phyloP scores from a whole-genome alignment of 2,113 vertebrate genomes.

The Cyanoderma ruficeps region DNA sequence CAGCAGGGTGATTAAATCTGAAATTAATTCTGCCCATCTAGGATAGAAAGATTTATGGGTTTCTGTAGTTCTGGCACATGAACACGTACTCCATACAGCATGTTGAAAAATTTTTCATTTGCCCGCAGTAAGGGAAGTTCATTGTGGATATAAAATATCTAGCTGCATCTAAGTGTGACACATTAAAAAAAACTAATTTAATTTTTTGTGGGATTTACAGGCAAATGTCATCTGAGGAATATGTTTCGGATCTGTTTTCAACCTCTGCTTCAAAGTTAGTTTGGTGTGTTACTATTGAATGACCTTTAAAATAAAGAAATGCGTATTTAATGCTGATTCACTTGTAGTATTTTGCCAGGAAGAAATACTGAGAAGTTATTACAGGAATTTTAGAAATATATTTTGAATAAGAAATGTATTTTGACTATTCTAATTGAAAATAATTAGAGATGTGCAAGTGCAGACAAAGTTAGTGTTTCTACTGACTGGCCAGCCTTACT shows the following conservation, averaged over 20 bases:
- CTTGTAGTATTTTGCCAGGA: not conserved
- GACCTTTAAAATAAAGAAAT: constrained; percentile 32
- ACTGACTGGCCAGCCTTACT: not conserved
- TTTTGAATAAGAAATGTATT: not conserved
- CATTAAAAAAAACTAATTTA: not conserved
- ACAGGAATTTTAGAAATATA: not conserved
- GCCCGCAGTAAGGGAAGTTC: not conserved
- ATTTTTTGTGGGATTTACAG: constrained; percentile 3
- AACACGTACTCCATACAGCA: not conserved
- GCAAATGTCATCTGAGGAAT: not conserved
- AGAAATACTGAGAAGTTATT: not conserved
- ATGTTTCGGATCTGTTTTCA: not conserved
- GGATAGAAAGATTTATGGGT: not conserved
- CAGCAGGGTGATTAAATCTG: not conserved
- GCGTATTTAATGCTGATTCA: not conserved
- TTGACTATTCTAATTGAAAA: not conserved
- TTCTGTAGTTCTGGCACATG: not conserved
- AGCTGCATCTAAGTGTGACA: not conserved
- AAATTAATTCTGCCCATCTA: not conserved
- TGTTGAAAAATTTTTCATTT: not conserved
- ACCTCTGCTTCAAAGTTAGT: not conserved
- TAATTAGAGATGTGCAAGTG: not conserved
- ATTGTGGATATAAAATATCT: not conserved
- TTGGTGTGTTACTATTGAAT: not conserved
- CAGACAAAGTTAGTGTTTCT: not conserved